phyloP scores from a whole-genome alignment of 2,888 invertebrate genomes.

The Macrosiphum euphorbiae region DNA sequence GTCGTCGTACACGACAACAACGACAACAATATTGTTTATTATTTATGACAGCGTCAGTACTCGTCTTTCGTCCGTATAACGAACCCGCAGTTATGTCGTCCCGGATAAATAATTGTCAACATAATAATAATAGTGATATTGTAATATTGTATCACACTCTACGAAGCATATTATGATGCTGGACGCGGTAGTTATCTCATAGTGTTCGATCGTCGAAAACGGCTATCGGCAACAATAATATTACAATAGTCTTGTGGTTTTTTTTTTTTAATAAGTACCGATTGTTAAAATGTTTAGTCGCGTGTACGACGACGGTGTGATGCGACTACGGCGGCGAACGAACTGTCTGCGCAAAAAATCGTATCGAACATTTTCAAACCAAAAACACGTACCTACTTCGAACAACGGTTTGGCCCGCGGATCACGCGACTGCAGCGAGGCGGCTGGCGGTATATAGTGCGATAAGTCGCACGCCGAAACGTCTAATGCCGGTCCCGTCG shows the following conservation, averaged over 20 bases:
- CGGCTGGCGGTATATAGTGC: neutral
- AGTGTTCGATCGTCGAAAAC: neutral
- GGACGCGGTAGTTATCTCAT: neutral
- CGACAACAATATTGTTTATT: neutral
- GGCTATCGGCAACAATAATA: neutral
- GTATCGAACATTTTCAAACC: neutral
- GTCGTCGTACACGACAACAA: neutral
- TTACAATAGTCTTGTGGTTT: no score
- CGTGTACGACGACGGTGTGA: no score
- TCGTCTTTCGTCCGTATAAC: neutral
- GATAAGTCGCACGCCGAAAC: conserved; percentile 38
- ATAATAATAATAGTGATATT: neutral
- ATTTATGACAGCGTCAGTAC: neutral
- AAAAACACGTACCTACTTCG: neutral
- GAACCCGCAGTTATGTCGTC: neutral
- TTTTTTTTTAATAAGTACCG: no score
- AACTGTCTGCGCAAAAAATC: neutral
- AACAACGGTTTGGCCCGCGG: neutral
- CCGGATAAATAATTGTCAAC: neutral
- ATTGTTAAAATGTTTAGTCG: no score
- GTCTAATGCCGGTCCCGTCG: conserved; percentile 35
- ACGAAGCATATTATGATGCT: no score
- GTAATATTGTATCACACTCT: no score
- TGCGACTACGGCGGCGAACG: neutral
- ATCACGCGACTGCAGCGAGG: neutral